Conservation (phyloP, 2,113 vertebrate species). For the Cranoglanis bouderius region DNA sequence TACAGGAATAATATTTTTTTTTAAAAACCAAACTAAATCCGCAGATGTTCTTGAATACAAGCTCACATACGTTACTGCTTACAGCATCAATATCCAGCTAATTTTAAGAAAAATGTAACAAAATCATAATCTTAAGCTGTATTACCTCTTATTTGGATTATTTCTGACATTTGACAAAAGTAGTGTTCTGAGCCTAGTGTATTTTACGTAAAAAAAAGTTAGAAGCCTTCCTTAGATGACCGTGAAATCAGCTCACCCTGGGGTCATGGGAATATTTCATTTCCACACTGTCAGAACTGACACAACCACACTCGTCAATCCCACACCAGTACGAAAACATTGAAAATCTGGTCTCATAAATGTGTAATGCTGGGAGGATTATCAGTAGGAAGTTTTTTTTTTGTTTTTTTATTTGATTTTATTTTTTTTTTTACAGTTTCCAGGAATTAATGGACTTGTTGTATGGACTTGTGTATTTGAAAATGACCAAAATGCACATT, state of each 20-base stretch:
- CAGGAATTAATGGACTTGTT: background rate
- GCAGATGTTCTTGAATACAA: background rate
- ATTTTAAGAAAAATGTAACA: background rate
- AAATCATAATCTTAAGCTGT: background rate
- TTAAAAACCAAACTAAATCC: constrained; percentile 17
- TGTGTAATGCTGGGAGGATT: background rate
- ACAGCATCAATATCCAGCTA: background rate
- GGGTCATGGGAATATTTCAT: background rate
- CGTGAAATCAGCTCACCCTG: background rate
- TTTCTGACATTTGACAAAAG: background rate
- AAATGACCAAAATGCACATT: background rate
- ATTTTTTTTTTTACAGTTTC: too few relatives aligned
- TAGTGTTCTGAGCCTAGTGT: background rate
- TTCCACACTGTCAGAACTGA: background rate
- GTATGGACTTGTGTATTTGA: background rate
- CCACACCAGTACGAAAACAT: background rate
- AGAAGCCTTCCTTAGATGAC: background rate
- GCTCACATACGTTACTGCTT: background rate
- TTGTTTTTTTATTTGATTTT: too few relatives aligned
- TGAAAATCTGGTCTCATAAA: background rate
- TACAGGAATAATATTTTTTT: background rate
- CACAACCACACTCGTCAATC: background rate
- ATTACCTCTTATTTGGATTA: background rate
- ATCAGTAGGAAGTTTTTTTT: background rate
- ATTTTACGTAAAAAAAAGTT: background rate